Evolutionary conservation across 2,797 vertebrate species (phyloP).

Genomic region (Aeoliscus strigatus): DNA sequence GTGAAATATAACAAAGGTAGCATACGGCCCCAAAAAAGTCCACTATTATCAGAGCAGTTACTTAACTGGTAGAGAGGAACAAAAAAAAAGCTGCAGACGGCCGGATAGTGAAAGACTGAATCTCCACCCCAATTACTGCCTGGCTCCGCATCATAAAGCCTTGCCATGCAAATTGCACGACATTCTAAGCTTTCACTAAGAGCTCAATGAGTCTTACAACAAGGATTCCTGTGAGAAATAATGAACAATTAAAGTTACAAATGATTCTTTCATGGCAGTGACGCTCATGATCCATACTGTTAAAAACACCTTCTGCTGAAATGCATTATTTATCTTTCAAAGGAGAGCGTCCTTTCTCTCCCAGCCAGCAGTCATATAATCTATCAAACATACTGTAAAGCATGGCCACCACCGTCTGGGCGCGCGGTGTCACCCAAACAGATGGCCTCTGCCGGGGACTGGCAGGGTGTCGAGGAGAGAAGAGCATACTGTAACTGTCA

Average conservation of each 20-base stretch:
- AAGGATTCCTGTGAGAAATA: neutral
- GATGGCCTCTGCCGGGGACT: constrained; percentile 60
- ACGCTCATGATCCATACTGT: neutral
- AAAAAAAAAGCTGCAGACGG: no score
- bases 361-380: constrained; percentile 23
- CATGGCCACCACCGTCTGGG: constrained; percentile 23
- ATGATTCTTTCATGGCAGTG: no score
- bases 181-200: neutral
- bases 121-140: neutral
- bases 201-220: neutral
- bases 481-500: constrained; percentile 62
- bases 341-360: constrained; percentile 13
- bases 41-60: no score
- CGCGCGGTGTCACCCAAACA: constrained; percentile 53
- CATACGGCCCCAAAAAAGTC: no score
- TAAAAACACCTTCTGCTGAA: no score
- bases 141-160: neutral
- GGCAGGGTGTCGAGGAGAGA: constrained; percentile 51
- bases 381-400: constrained; percentile 38
- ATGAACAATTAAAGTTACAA: no score
- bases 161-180: neutral
- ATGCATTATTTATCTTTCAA: neutral
- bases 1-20: no score
- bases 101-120: neutral
- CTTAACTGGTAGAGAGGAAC: no score